Base-by-base conservation (phyloP, 2,888 invertebrate species). In the Agonopterix subpropinquella region DNA sequence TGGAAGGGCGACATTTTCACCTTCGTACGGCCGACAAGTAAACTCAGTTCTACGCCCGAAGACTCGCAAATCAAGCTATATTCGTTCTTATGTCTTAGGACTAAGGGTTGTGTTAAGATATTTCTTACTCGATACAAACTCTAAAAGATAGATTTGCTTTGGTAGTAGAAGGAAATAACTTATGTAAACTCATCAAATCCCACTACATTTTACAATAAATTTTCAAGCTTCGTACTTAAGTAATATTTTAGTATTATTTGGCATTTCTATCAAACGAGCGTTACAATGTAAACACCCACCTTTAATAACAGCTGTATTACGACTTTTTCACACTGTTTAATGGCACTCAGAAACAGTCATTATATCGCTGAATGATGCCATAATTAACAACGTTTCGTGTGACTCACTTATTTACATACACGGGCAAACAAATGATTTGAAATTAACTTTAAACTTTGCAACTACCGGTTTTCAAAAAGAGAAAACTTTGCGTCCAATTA, bases 401-500 rank as follows among this genome's bases (percentile, higher is more conserved):
- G 62, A 64, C 54, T 59, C 59, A 58, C 48, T 65, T 59, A 66
- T 68, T 64, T 57, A 62, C 60, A 54, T 57, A 57, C 51, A 53
- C 47, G 56, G 53, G 58, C 53, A 48, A 52, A 54, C 55, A 59
- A 57, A 57, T 48, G 50, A 50, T 55, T 55, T 57, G 52, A 55
- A 54, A 53, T 47, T 51, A 28, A 52, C 49, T 50, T 53, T 50
- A 47, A 47, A 52, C 50, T 53, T 48, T 28, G 45, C 51, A 47
- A 39, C 50, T 52, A 46, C 46, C 46, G 50, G 28, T 28, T 47
- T 18, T 51, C 13, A 46, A 51, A 47, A 48, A 49, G 47, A 13
- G 47, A 56, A 56, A 60, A 57, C 54, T 51, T 53, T 60, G 57
- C 61, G 56, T 56, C 74, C 80, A 79, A 81, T 81, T 81, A 81